A percentile compares a stretch with the other conserved stretches of the same genome.
Evolutionary conservation across 1,140 invertebrate species (phyloP).

Genomic region (Heliconius eleuchia): DNA sequence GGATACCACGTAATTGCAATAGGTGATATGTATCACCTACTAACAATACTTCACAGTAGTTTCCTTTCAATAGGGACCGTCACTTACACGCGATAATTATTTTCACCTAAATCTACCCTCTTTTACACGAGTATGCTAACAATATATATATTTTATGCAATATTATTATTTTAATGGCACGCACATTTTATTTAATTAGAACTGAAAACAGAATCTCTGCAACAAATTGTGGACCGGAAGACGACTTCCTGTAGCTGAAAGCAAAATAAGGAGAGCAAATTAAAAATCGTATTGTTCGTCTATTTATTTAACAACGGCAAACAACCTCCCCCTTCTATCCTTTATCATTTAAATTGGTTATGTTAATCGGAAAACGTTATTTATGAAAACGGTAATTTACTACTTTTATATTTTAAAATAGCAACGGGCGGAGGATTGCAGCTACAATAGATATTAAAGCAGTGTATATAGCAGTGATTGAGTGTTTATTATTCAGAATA

Average conservation of each 20-base stretch:
- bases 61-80: too few species aligned
- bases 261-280: background rate
- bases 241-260: slow-evolving; percentile 3
- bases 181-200: background rate
- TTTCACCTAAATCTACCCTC: too few species aligned
- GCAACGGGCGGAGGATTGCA: background rate
- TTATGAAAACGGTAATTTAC: background rate
- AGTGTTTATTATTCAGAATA: background rate
- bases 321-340: background rate
- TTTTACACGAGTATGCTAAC: too few species aligned
- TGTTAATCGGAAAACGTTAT: background rate
- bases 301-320: background rate
- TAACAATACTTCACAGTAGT: too few species aligned
- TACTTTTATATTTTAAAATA: background rate
- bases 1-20: too few species aligned
- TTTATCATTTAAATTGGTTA: background rate
- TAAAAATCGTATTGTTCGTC: background rate
- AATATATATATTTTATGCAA: too few species aligned
- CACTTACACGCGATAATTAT: too few species aligned
- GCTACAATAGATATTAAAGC: background rate
- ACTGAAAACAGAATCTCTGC: background rate
- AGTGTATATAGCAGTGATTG: background rate
- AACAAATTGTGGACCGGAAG: slow-evolving; percentile 16
- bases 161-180: too few species aligned
- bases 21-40: too few species aligned